Conservation (phyloP, 2,888 invertebrate species). For the Ischnus inquisitorius region DNA sequence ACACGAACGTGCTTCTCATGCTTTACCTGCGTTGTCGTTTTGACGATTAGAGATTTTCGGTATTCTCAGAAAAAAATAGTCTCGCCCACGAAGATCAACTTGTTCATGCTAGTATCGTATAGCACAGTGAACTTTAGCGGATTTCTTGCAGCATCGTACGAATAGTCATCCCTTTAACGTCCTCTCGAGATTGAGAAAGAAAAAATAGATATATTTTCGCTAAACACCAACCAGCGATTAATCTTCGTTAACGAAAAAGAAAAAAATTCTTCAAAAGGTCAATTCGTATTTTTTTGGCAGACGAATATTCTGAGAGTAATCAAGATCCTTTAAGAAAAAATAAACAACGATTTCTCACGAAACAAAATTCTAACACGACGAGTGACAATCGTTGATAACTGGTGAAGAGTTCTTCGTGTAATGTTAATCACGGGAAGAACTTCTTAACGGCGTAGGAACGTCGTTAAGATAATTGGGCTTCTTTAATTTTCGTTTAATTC, state of each 20-base stretch:
- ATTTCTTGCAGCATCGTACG: constrained; percentile 25
- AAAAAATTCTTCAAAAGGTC: constrained; percentile 7
- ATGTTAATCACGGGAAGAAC: constrained; percentile 30
- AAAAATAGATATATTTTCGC: neutral
- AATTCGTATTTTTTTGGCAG: constrained; percentile 10
- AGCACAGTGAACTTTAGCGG: constrained; percentile 34
- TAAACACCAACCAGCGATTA: neutral
- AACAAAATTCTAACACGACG: constrained; percentile 51
- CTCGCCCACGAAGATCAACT: constrained; percentile 10
- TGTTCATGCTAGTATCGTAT: constrained; percentile 39
- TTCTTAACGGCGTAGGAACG: constrained; percentile 57
- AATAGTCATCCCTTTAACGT: constrained; percentile 26
- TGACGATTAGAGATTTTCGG: constrained; percentile 35
- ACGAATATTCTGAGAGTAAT: constrained; percentile 23
- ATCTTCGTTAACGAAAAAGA: constrained; percentile 8
- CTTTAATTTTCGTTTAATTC: constrained; percentile 43
- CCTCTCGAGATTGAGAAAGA: neutral
- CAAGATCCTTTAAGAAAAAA: constrained; percentile 23
- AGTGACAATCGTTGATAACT: constrained; percentile 57
- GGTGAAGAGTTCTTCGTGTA: constrained; percentile 56
- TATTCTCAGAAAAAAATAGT: constrained; percentile 42
- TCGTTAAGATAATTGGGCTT: constrained; percentile 51
- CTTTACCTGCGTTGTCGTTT: constrained; percentile 56
- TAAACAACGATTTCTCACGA: constrained; percentile 7
- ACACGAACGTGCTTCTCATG: constrained; percentile 48